These are phyloP conservation scores for Brachionichthys hirsutus DNA, from an alignment of 2,113 vertebrate genomes.

Conservation along the genomic window DNA sequence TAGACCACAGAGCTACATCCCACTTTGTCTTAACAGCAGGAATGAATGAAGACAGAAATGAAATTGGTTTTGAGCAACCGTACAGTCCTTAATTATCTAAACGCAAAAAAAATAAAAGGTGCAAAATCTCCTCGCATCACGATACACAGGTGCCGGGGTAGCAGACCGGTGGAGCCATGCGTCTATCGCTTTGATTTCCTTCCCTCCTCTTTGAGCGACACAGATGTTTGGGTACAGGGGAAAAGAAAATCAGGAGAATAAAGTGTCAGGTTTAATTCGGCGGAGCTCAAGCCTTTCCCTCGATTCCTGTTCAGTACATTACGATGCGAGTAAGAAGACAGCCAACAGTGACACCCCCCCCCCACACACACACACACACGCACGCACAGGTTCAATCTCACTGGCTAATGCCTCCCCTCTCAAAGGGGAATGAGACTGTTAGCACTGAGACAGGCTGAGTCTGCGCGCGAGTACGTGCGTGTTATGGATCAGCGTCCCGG, in stretches of 20 bases:
- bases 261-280: constrained; percentile 53
- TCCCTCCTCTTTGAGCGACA: too few species aligned
- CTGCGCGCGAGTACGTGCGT: constrained; percentile 1
- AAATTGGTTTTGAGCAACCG: too few species aligned
- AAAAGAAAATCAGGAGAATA: constrained; percentile 17
- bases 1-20: too few species aligned
- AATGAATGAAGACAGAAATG: too few species aligned
- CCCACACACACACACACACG: constrained; percentile 19
- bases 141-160: too few species aligned
- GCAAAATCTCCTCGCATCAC: too few species aligned
- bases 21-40: too few species aligned
- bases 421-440: constrained; percentile 73
- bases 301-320: constrained; percentile 55
- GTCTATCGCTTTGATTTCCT: too few species aligned
- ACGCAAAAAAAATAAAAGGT: too few species aligned
- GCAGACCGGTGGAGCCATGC: neutral
- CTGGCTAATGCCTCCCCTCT: constrained; percentile 68
- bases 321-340: constrained; percentile 32
- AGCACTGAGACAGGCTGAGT: constrained; percentile 30
- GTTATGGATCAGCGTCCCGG: constrained; percentile 27
- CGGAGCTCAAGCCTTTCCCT: constrained; percentile 25
- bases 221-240: too few species aligned
- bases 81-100: too few species aligned
- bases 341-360: constrained; percentile 22
- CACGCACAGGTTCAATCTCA: constrained; percentile 71